phyloP scores from a whole-genome alignment of 2,888 invertebrate genomes.

The Alcis repandata region DNA sequence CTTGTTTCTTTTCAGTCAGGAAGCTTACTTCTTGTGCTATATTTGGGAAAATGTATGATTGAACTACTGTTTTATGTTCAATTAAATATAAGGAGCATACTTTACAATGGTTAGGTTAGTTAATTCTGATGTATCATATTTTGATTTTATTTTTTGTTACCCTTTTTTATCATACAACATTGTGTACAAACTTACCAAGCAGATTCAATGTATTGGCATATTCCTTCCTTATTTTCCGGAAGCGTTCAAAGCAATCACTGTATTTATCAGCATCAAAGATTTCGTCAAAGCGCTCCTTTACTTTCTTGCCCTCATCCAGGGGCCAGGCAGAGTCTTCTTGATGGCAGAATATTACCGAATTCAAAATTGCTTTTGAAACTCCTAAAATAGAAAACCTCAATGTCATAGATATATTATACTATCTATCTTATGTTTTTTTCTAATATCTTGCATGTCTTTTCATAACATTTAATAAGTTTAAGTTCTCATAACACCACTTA shows the following conservation, averaged over 20 bases:
- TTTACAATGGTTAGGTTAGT: no score
- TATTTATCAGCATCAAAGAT: constrained; percentile 98
- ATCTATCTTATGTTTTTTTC: no score
- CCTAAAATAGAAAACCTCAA: no score
- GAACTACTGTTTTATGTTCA: no score
- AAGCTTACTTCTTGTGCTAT: constrained; percentile 83
- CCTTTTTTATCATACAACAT: neutral
- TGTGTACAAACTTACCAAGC: constrained; percentile 73
- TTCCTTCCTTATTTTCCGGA: constrained; percentile 90
- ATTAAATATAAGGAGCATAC: no score
- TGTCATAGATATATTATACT: no score
- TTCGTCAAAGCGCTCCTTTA: constrained; percentile 98
- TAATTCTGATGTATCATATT: no score
- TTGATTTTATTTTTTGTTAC: no score
- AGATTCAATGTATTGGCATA: constrained; percentile 82
- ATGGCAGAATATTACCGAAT: constrained; percentile 99
- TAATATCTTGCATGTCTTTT: no score
- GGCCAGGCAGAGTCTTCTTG: constrained; percentile 99
- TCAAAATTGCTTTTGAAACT: constrained; percentile 97
- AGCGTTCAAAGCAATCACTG: constrained; percentile 94
- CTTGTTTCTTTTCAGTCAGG: constrained; percentile 86
- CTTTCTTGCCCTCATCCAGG: constrained; percentile 95
- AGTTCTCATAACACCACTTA: no score
- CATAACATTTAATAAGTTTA: no score
- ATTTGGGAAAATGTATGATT: no score